Percentiles rank a stretch among this genome's conserved stretches.
phyloP scores from a whole-genome alignment of 1,140 invertebrate genomes.

The Drosophila neocordata region DNA sequence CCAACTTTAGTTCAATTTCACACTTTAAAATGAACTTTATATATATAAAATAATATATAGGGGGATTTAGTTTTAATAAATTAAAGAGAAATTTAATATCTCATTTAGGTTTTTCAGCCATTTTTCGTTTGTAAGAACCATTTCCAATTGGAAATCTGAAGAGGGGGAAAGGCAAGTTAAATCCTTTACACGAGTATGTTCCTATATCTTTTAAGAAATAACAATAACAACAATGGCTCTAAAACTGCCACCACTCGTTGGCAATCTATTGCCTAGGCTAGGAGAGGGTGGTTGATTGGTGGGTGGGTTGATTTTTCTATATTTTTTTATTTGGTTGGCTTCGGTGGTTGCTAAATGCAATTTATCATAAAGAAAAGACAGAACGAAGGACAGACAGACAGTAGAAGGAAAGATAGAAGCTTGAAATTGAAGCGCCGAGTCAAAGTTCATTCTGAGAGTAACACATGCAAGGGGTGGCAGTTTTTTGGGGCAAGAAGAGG shows the following conservation, averaged over 20 bases:
- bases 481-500: constrained; percentile 32
- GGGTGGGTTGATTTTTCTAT: constrained; percentile 37
- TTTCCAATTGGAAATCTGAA: background rate
- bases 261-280: constrained; percentile 18
- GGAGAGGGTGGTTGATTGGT: constrained; percentile 32
- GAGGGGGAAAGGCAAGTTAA: constrained; percentile 27
- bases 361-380: constrained; percentile 70
- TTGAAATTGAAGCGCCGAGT: constrained; percentile 74
- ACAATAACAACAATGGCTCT: constrained; percentile 58
- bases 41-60: too few species aligned
- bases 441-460: constrained; percentile 54
- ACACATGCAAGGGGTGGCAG: constrained; percentile 11
- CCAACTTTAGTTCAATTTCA: too few species aligned
- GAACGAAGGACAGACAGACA: constrained; percentile 15
- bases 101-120: constrained; percentile 27
- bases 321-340: constrained; percentile 42
- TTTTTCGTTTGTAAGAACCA: constrained; percentile 35
- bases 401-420: constrained; percentile 56
- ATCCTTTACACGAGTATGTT: constrained; percentile 63
- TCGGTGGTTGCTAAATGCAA: constrained; percentile 78
- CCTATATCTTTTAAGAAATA: constrained; percentile 46
- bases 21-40: too few species aligned
- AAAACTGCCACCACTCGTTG: constrained; percentile 29
- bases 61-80: background rate
- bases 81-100: background rate